Base-by-base conservation (phyloP, 2,113 vertebrate species). In the Malurus elegans region DNA sequence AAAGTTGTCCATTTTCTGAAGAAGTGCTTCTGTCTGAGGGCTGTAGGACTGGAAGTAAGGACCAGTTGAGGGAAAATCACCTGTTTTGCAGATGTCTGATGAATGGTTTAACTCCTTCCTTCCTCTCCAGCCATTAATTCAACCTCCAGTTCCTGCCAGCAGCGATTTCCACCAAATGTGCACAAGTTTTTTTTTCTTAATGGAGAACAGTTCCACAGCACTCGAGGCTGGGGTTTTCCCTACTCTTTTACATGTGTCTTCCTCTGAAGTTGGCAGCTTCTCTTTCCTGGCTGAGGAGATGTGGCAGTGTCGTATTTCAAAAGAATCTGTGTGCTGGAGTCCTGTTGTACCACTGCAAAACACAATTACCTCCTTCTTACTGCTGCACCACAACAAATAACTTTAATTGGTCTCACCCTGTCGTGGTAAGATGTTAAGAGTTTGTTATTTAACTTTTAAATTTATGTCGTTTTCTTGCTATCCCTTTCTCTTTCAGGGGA, bases 31-130 rank as follows among this genome's bases (percentile, higher is more conserved):
- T 71, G n/a, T 7, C 2, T 26, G 54, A 86, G 61, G 24, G 42
- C n/a, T 57, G 32, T 23, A 50, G 92, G 66, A 21, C 34, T 23
- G 44, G 64, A 29, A 86, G 32, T 24, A 64, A 78, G 60, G 67
- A 53, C 34, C n/a, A 60, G 10, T 2, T 54, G 79, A 76, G 34
- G 60, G 79, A 36, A 84, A 84, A 42, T 31, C 72, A 69, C 65
- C 66, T 61, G 79, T 60, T 76, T 19, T 67, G 64, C 72, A 88
- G 51, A 20, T 88, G 76, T 82, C 81, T 78, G 3, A 25, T 31
- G 47, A 19, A 32, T 64, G 66, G n/a, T 88, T 87, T 73, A 89
- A 90, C 78, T 79, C 73, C 64, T 84, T 85, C 58, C 61, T 91
- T 80, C 67, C 57, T 86, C 69, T 60, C 48, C 65, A 79, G 74